Evolutionary conservation across 2,797 vertebrate genomes (phyloP), one percentile per base, ranked within the genome.

Genomic region (Ctenopoma kingsleyae): DNA sequence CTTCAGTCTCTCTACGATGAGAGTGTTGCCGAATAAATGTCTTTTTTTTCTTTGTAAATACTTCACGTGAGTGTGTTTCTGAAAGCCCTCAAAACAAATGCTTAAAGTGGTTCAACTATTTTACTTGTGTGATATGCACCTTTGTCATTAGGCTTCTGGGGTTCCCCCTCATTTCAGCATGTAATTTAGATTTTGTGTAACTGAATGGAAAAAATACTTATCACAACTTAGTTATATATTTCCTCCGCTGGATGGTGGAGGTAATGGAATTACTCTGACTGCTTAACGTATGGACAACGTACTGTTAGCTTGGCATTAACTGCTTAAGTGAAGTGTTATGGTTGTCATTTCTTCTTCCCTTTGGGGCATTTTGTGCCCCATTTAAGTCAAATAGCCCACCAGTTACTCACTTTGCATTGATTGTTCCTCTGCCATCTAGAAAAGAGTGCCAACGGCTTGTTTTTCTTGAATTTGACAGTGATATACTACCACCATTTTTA

Each of bases 21-120:
- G 61, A 59, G 61, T 51, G 59, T 92, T 90, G 87, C 83, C 46
- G 80, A 95, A 94, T 94, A 94, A 95, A 93, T 93, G 78, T 67
- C 75, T 89, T 84, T 75, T 85, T 74, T 80, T 82, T 80, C 84
- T 91, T 91, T 90, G 78, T 92, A 87, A 82, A 52, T 49, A 17
- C 7, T 65, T 52, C 19, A 25, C 5, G 6, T 60, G 61, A 15
- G 65, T 71, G 73, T 38, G n/a, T 52, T 5, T 52, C 23, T 19
- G 1, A 35, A 15, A 63, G 38, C 20, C 22, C 15, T 46, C 8
- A 20, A 27, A 22, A 10, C 17, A 48, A 27, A 47, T 12, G 19
- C n/a, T 12, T 22, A 44, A 44, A 44, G n/a, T 9, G 6, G 6
- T 19, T 3, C 8, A 44, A 44, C 43, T 16, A 16, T 36, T 43